A percentile compares a stretch with the other conserved stretches of the same genome.
Conservation (phyloP, 2,113 vertebrate species). For the Pagrus major region DNA sequence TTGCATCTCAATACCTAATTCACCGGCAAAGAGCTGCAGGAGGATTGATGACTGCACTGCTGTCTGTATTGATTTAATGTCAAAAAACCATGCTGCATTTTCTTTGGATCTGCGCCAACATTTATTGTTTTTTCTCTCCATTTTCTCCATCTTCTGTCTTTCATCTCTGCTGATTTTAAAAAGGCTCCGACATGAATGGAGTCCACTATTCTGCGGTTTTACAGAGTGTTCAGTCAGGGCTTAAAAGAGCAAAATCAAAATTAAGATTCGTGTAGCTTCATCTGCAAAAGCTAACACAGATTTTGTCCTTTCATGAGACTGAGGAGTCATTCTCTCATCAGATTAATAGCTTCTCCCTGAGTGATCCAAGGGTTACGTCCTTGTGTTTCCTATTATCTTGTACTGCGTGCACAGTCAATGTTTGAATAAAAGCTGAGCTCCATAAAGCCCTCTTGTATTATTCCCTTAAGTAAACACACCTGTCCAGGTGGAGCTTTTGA, state of each 20-base stretch:
- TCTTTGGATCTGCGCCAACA: slow-evolving; percentile 49
- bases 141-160: slow-evolving; percentile 46
- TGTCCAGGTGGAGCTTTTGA: slow-evolving; percentile 65
- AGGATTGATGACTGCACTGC: slow-evolving; percentile 48
- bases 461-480: slow-evolving; percentile 73
- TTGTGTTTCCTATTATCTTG: slow-evolving; percentile 52
- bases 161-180: background rate
- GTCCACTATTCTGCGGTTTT: background rate
- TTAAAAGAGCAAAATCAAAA: slow-evolving; percentile 5
- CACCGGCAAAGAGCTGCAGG: slow-evolving; percentile 31
- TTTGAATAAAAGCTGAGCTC: slow-evolving; percentile 72
- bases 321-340: slow-evolving; percentile 51
- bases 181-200: background rate
- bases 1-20: slow-evolving; percentile 53
- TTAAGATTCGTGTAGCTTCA: slow-evolving; percentile 3
- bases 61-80: slow-evolving; percentile 74
- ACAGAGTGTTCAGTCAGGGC: background rate
- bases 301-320: slow-evolving; percentile 36
- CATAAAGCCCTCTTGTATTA: slow-evolving; percentile 63
- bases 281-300: slow-evolving; percentile 28
- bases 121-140: slow-evolving; percentile 35
- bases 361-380: slow-evolving; percentile 51
- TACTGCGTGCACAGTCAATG: slow-evolving; percentile 57
- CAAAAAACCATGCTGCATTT: slow-evolving; percentile 37
- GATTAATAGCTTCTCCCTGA: slow-evolving; percentile 63